A percentile compares a stretch with the other conserved stretches of the same genome.
Conservation (phyloP, 1,140 invertebrate genomes). For the Anthonomus grandis region DNA sequence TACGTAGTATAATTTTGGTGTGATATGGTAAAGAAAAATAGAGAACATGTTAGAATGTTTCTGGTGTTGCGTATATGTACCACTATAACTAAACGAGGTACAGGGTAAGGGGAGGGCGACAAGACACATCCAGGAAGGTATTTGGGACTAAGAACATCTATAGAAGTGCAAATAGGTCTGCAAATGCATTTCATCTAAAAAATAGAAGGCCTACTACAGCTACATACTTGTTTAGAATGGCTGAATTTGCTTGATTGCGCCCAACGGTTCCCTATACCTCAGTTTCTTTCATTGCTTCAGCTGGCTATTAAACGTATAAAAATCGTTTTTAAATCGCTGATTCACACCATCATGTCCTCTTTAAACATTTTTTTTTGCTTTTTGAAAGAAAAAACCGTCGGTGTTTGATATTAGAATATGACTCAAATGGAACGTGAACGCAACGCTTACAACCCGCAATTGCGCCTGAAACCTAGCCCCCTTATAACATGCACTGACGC, state of each 20-base stretch:
- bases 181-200: constrained; percentile 46
- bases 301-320: constrained; percentile 59
- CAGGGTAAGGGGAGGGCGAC: constrained; percentile 34
- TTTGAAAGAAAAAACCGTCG: not conserved
- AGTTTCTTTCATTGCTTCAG: constrained; percentile 71
- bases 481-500: too few relatives aligned
- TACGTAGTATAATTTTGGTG: constrained; percentile 14
- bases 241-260: constrained; percentile 51
- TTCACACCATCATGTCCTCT: not conserved
- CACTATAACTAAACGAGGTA: constrained; percentile 32
- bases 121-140: constrained; percentile 40
- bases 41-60: too few relatives aligned
- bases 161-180: constrained; percentile 41
- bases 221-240: constrained; percentile 65
- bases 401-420: too few relatives aligned
- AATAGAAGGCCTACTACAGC: constrained; percentile 48
- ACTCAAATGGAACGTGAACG: too few relatives aligned
- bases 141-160: constrained; percentile 43
- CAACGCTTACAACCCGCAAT: too few relatives aligned
- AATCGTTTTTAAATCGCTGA: constrained; percentile 23
- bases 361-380: not conserved
- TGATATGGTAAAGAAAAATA: constrained; percentile 19
- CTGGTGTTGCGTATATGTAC: constrained; percentile 11
- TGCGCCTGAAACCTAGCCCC: too few relatives aligned
- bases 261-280: constrained; percentile 54